A percentile compares a stretch with the other conserved stretches of the same genome.
These are phyloP conservation scores for Melanotaenia pygmaea DNA, from an alignment of 2,797 vertebrate genomes.

Conservation along the genomic window DNA sequence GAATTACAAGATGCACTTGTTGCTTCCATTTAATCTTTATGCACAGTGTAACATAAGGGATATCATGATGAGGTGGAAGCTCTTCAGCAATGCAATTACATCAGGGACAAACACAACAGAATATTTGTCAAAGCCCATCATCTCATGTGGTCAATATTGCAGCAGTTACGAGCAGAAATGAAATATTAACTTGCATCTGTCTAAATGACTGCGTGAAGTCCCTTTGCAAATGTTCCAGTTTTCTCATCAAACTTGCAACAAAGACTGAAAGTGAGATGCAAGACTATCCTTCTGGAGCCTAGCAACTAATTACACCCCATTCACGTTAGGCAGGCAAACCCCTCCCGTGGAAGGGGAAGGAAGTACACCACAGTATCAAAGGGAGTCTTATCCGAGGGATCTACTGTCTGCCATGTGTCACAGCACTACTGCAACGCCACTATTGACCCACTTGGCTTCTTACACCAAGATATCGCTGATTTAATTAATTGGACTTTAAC, in stretches of 20 bases:
- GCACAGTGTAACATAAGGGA: too few relatives aligned
- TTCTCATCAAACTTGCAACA: constrained; percentile 8
- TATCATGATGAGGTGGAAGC: too few relatives aligned
- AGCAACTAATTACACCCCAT: background rate
- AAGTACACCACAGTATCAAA: background rate
- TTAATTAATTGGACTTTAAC: constrained; percentile 32
- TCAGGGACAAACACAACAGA: background rate
- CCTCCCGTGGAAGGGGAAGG: background rate
- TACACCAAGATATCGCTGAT: constrained; percentile 12
- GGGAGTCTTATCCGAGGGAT: constrained; percentile 12
- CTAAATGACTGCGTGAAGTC: background rate
- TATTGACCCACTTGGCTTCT: constrained; percentile 18
- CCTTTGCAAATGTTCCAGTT: constrained; percentile 11
- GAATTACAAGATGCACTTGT: constrained; percentile 2
- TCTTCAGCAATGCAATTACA: background rate
- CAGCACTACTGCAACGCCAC: background rate
- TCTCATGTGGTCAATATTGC: constrained; percentile 2
- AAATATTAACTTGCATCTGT: constrained; percentile 15
- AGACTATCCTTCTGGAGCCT: background rate
- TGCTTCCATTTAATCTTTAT: background rate
- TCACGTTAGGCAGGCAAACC: background rate
- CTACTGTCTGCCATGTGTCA: constrained; percentile 15
- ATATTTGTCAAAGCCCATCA: background rate
- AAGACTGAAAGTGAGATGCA: background rate
- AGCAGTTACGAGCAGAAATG: constrained; percentile 1